These are phyloP conservation scores for Heliconius ethilla DNA, from an alignment of 2,888 invertebrate genomes.

Conservation along the genomic window DNA sequence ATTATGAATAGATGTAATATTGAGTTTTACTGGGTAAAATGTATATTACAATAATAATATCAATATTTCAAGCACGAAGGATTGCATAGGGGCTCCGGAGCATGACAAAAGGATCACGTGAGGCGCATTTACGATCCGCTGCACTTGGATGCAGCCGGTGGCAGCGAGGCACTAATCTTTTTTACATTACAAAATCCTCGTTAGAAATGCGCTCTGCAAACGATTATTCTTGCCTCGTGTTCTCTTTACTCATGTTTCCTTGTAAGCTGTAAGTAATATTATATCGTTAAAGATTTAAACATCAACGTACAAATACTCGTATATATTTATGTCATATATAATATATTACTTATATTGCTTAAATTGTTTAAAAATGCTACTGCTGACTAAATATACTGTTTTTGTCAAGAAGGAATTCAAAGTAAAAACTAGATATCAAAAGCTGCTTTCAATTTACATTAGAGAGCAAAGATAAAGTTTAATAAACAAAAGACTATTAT, in stretches of 20 bases:
- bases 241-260: background rate
- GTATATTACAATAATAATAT: conserved; percentile 1
- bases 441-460: conserved; percentile 19
- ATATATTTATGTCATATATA: no score
- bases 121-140: conserved; percentile 23
- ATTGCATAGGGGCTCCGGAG: conserved; percentile 1
- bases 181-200: conserved; percentile 24
- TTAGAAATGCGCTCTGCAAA: conserved; percentile 20
- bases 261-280: conserved; percentile 8
- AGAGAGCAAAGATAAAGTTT: no score
- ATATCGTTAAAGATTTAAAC: background rate
- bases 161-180: conserved; percentile 23
- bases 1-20: background rate
- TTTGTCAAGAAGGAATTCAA: conserved; percentile 29
- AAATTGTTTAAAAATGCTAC: background rate
- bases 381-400: background rate
- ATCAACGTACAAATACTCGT: background rate
- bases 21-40: background rate
- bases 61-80: conserved; percentile 12
- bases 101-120: conserved; percentile 25
- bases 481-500: no score
- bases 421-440: conserved; percentile 24
- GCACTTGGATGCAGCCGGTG: conserved; percentile 20
- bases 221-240: conserved; percentile 15
- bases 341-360: no score